Evolutionary conservation across 2,888 invertebrate species (phyloP).

Genomic region (Synanthedon tipuliformis): DNA sequence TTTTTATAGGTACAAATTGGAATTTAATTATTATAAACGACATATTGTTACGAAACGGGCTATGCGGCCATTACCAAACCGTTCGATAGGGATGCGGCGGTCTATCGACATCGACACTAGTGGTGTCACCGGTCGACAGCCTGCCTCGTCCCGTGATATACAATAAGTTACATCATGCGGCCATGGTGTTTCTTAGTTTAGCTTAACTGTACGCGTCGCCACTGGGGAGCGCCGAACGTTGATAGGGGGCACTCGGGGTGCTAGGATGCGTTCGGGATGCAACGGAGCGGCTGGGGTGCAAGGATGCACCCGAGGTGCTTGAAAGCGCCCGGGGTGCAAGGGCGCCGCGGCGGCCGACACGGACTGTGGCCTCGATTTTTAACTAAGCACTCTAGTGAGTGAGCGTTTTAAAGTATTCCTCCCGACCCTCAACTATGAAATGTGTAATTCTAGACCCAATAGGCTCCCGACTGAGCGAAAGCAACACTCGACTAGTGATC

Average conservation of each 20-base stretch:
- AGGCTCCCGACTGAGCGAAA: background rate
- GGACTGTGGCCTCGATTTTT: slow-evolving; percentile 62
- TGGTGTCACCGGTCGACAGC: too few relatives aligned
- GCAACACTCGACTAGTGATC: slow-evolving; percentile 17
- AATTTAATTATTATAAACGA: slow-evolving; percentile 30
- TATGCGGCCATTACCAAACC: slow-evolving; percentile 58
- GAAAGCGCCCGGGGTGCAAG: too few relatives aligned
- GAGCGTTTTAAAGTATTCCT: slow-evolving; percentile 24
- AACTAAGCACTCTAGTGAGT: slow-evolving; percentile 27
- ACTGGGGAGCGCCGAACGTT: too few relatives aligned
- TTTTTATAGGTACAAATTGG: slow-evolving; percentile 22
- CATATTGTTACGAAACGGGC: slow-evolving; percentile 48
- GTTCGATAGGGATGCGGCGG: slow-evolving; percentile 29
- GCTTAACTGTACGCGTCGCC: slow-evolving; percentile 12
- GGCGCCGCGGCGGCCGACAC: too few relatives aligned
- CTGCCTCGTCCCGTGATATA: slow-evolving; percentile 24
- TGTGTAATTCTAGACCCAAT: slow-evolving; percentile 51
- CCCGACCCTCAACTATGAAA: slow-evolving; percentile 61
- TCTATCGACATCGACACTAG: slow-evolving; percentile 11
- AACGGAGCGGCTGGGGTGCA: too few relatives aligned
- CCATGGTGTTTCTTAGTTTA: slow-evolving; percentile 60
- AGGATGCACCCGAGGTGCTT: background rate
- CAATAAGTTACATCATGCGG: slow-evolving; percentile 62
- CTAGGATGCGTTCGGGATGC: too few relatives aligned
- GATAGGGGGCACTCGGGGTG: too few relatives aligned